These are phyloP conservation scores for Platycheirus rosarum DNA, from an alignment of 2,888 invertebrate genomes.

Conservation along the genomic window DNA sequence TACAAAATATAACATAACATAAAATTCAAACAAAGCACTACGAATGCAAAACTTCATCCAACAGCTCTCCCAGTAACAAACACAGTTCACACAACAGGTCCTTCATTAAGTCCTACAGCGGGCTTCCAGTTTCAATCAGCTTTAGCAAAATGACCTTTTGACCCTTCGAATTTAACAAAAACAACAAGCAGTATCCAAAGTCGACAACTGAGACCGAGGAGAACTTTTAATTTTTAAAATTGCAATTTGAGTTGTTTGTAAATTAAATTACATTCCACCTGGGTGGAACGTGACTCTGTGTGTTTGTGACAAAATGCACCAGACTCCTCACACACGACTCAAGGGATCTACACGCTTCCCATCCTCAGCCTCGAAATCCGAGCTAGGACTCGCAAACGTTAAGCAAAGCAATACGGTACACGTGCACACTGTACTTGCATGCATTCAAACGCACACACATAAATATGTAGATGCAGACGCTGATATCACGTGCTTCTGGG, in stretches of 20 bases:
- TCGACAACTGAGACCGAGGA: constrained; percentile 23
- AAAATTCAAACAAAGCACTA: not conserved
- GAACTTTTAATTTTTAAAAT: constrained; percentile 72
- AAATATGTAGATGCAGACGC: not conserved
- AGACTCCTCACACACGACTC: not conserved
- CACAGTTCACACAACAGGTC: not conserved
- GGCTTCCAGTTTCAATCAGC: not conserved
- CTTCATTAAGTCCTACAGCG: not conserved
- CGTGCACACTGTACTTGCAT: constrained; percentile 42
- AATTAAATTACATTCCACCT: constrained; percentile 69
- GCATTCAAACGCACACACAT: constrained; percentile 43
- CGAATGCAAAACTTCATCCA: not conserved
- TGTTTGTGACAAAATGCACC: constrained; percentile 56
- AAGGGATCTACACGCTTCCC: not conserved
- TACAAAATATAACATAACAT: not conserved
- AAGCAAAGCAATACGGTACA: constrained; percentile 23
- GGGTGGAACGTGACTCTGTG: constrained; percentile 49
- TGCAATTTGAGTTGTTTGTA: constrained; percentile 72
- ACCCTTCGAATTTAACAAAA: constrained; percentile 1
- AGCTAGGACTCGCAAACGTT: not conserved
- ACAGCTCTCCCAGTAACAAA: not conserved
- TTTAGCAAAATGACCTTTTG: not conserved
- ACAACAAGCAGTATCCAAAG: constrained; percentile 9
- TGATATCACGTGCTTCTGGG: constrained; percentile 76
- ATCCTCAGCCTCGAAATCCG: not conserved